These are phyloP conservation scores for Aphaenogaster ashmeadi DNA, from an alignment of 1,140 invertebrate genomes.

Conservation along the genomic window DNA sequence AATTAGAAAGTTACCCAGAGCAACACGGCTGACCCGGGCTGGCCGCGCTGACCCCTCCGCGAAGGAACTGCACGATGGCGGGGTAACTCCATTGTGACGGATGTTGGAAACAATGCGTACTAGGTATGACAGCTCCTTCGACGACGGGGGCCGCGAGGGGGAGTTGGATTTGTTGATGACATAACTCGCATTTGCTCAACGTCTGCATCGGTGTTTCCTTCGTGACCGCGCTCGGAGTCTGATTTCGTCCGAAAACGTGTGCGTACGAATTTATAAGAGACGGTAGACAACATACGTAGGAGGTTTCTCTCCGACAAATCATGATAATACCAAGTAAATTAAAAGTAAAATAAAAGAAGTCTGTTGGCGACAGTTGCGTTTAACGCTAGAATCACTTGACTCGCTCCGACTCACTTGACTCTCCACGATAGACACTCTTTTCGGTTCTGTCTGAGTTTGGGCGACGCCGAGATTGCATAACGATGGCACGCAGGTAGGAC, in stretches of 20 bases:
- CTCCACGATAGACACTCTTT: conserved; percentile 49
- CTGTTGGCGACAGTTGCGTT: too few species aligned
- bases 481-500: conserved; percentile 73
- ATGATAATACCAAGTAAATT: neutral
- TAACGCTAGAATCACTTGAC: neutral
- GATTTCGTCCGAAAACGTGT: neutral
- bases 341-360: neutral
- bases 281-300: neutral
- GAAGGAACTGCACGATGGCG: conserved; percentile 75
- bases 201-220: conserved; percentile 80
- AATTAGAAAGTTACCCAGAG: conserved; percentile 32
- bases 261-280: neutral
- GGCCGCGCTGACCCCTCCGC: conserved; percentile 27
- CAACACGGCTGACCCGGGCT: conserved; percentile 41
- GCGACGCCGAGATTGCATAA: conserved; percentile 58
- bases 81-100: conserved; percentile 45
- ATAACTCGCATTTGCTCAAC: conserved; percentile 74
- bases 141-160: neutral
- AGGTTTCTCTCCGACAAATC: neutral
- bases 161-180: conserved; percentile 52
- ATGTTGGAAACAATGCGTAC: neutral
- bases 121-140: neutral
- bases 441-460: conserved; percentile 78
- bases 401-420: conserved; percentile 69
- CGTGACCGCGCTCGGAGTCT: conserved; percentile 75